Evolutionary conservation across 2,113 vertebrate genomes (phyloP).

Genomic region (Perognathus longimembris): DNA sequence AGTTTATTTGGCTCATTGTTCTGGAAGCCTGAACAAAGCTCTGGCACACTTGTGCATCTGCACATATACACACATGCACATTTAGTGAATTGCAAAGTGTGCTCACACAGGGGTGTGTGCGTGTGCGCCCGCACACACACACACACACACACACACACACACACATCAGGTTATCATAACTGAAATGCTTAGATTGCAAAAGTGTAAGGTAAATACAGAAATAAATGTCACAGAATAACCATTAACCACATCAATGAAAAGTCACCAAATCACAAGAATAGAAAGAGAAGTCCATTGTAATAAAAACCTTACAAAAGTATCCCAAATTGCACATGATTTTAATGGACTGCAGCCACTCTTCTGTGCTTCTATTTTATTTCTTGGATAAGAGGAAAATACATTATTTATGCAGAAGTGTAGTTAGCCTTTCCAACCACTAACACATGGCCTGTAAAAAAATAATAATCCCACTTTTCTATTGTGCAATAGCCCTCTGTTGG

Average conservation of each 20-base stretch:
- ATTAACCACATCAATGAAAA: constrained; percentile 58
- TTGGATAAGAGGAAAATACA: constrained; percentile 68
- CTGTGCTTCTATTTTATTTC: constrained; percentile 72
- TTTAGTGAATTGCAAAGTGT: no score
- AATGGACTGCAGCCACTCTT: constrained; percentile 65
- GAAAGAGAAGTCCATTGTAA: constrained; percentile 48
- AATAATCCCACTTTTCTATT: constrained; percentile 67
- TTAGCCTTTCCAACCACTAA: constrained; percentile 73
- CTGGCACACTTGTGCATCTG: no score
- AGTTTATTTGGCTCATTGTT: neutral
- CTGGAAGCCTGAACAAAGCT: no score
- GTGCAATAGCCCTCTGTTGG: constrained; percentile 53
- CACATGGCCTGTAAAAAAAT: constrained; percentile 61
- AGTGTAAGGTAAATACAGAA: neutral
- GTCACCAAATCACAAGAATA: neutral
- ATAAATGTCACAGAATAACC: constrained; percentile 32
- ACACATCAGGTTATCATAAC: no score
- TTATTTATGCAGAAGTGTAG: constrained; percentile 67
- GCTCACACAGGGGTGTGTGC: no score
- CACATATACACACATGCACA: no score
- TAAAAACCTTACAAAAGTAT: constrained; percentile 67
- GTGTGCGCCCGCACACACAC: no score
- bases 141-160: no score
- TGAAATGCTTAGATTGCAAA: constrained; percentile 19
- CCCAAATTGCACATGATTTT: constrained; percentile 65